Evolutionary conservation across 2,888 invertebrate genomes (phyloP).

Genomic region (Autographa pulchrina): DNA sequence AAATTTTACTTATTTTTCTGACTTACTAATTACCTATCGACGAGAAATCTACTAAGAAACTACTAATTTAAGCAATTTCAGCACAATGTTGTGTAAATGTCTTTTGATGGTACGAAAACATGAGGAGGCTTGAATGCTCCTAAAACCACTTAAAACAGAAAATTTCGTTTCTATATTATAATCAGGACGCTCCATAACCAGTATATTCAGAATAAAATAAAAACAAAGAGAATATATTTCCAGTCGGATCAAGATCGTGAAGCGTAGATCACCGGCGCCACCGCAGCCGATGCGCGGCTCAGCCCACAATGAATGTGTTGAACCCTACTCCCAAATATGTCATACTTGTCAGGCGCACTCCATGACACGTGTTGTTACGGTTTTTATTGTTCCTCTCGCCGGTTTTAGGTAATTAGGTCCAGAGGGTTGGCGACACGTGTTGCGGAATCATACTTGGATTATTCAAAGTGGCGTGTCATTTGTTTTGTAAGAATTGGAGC

Average conservation of each 20-base stretch:
- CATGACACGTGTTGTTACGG: conserved; percentile 36
- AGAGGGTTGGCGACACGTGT: not conserved
- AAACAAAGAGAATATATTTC: not conserved
- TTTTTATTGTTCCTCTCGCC: conserved; percentile 13
- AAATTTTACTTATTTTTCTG: not conserved
- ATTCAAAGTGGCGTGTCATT: conserved; percentile 12
- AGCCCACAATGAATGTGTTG: conserved; percentile 2
- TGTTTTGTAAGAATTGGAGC: conserved; percentile 20
- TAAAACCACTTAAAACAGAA: no score
- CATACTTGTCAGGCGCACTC: conserved; percentile 40
- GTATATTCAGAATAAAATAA: not conserved
- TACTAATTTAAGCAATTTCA: no score
- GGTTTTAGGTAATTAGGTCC: conserved; percentile 9
- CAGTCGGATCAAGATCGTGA: conserved; percentile 1
- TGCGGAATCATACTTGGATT: not conserved
- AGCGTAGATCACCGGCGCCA: not conserved
- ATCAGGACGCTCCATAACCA: no score
- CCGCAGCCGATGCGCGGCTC: not conserved
- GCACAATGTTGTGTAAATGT: no score
- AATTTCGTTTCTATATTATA: no score
- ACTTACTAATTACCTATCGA: no score
- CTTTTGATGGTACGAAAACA: no score
- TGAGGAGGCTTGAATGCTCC: no score
- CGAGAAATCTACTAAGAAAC: no score
- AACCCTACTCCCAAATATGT: conserved; percentile 29